Percentiles rank a stretch among this genome's conserved stretches.
Evolutionary conservation across 2,113 vertebrate species (phyloP).

Genomic region (Petrocephalus microphthalmus): DNA sequence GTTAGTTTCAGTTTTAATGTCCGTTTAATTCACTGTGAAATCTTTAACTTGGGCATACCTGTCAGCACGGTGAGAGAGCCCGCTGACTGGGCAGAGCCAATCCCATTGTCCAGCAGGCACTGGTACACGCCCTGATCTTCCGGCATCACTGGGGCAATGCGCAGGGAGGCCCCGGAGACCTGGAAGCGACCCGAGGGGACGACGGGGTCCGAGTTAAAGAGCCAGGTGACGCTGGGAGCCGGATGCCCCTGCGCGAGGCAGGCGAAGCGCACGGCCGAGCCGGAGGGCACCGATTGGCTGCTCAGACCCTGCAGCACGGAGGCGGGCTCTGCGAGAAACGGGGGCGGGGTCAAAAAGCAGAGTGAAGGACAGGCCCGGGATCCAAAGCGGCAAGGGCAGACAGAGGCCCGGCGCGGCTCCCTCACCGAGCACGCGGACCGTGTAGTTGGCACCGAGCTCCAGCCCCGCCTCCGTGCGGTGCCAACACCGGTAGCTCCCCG

Average conservation of each 20-base stretch:
- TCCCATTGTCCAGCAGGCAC: conserved; percentile 72
- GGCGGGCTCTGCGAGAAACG: conserved; percentile 59
- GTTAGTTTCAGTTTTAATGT: background rate
- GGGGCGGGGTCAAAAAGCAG: background rate
- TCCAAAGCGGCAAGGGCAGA: background rate
- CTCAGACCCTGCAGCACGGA: conserved; percentile 59
- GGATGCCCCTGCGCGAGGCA: conserved; percentile 68
- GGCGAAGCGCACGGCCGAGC: conserved; percentile 58
- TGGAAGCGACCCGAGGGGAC: conserved; percentile 52
- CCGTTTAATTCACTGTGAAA: background rate
- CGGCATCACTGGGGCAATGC: conserved; percentile 48
- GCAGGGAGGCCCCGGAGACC: conserved; percentile 51
- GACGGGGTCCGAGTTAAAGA: conserved; percentile 69
- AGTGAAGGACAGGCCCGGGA: background rate
- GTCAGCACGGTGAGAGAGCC: conserved; percentile 64
- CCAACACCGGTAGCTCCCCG: conserved; percentile 77
- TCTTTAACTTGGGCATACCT: conserved; percentile 55
- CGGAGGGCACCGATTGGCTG: conserved; percentile 47
- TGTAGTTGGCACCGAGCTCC: conserved; percentile 64
- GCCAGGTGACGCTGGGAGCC: conserved; percentile 70
- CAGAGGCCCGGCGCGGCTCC: background rate
- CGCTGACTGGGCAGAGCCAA: conserved; percentile 69
- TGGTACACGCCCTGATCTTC: conserved; percentile 82
- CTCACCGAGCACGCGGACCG: conserved; percentile 79
- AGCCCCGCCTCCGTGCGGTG: conserved; percentile 49